Evolutionary conservation across 2,797 vertebrate genomes (phyloP).

Genomic region (Hafferia zeledoni): DNA sequence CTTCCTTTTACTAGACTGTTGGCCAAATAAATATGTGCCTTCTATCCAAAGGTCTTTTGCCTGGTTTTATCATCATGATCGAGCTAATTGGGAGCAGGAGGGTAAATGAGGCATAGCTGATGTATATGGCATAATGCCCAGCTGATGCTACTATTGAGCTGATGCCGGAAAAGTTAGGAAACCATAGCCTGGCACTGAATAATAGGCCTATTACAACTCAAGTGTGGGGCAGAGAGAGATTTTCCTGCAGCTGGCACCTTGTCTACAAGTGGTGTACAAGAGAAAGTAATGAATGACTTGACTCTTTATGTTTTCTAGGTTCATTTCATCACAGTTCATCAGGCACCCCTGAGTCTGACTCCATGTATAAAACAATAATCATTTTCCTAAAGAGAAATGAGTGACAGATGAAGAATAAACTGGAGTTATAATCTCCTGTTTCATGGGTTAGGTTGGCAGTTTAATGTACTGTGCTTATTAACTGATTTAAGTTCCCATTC

Average conservation of each 20-base stretch:
- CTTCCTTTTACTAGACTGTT: conserved; percentile 52
- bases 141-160: conserved; percentile 52
- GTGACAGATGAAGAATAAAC: conserved; percentile 22
- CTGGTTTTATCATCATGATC: conserved; percentile 56
- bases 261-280: conserved; percentile 37
- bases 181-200: conserved; percentile 49
- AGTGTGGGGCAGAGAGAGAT: conserved; percentile 62
- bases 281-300: conserved; percentile 66
- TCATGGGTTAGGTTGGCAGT: background rate
- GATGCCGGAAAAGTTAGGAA: conserved; percentile 72
- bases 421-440: background rate
- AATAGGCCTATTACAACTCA: conserved; percentile 66
- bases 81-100: conserved; percentile 65
- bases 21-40: conserved; percentile 67
- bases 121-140: conserved; percentile 45
- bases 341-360: conserved; percentile 3
- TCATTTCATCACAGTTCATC: conserved; percentile 50
- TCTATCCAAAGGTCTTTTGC: conserved; percentile 60
- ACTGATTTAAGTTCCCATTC: background rate
- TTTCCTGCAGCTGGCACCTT: conserved; percentile 67
- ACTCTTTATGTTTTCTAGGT: conserved; percentile 46
- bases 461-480: background rate
- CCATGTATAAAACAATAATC: conserved; percentile 18
- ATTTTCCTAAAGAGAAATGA: conserved; percentile 34
- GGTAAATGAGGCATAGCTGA: conserved; percentile 68